Conservation (phyloP, 2,113 vertebrate species). For the Entelurus aequoreus region DNA sequence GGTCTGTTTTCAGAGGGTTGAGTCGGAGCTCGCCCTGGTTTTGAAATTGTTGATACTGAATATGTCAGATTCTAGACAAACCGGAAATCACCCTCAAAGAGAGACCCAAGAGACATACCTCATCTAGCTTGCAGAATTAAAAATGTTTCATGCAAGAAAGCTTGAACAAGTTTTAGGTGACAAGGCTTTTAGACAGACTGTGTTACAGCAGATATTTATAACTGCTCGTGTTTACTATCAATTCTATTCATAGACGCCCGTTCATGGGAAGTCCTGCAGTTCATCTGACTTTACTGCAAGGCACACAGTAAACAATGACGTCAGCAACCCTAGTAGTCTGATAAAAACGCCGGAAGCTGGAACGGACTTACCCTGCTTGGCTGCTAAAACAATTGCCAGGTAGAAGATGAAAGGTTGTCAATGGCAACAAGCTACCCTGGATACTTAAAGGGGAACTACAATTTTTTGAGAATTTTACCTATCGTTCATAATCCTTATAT, state of each 20-base stretch:
- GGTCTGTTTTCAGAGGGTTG: no score
- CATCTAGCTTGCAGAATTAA: neutral
- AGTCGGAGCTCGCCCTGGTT: no score
- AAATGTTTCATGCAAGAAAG: neutral
- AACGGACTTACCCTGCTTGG: neutral
- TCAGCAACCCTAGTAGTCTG: neutral
- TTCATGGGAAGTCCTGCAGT: constrained; percentile 1
- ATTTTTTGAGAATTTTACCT: no score
- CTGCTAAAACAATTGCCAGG: constrained; percentile 1
- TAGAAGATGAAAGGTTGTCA: neutral
- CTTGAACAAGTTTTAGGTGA: neutral
- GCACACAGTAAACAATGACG: constrained; percentile 23
- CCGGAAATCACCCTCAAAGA: no score
- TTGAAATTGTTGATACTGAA: no score
- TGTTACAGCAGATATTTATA: constrained; percentile 1
- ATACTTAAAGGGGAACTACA: no score
- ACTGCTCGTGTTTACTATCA: constrained; percentile 11
- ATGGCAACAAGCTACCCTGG: no score
- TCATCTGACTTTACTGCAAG: constrained; percentile 19
- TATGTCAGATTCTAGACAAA: no score
- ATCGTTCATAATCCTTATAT: no score
- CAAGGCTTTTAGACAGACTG: neutral
- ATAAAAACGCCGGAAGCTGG: constrained; percentile 10
- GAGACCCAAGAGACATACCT: neutral
- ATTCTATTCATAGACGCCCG: constrained; percentile 31